These are phyloP conservation scores for Mylabris phalerata DNA, from an alignment of 1,140 invertebrate species.

Conservation along the genomic window DNA sequence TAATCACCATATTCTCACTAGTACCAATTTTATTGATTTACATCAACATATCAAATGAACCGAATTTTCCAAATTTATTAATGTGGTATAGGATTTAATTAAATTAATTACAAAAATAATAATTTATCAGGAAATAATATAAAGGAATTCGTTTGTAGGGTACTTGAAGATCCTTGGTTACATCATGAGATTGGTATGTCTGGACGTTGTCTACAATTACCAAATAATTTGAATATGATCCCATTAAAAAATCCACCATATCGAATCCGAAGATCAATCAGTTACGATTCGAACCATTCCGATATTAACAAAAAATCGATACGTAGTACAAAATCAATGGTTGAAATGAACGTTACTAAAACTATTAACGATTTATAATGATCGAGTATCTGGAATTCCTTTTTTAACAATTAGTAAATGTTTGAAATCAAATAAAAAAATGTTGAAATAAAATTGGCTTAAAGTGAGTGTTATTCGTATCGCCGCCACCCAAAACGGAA, in stretches of 20 bases:
- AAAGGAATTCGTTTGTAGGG: conserved; percentile 25
- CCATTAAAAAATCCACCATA: conserved; percentile 22
- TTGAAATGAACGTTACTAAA: conserved; percentile 3
- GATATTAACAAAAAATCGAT: conserved; percentile 4
- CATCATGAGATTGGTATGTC: conserved; percentile 25
- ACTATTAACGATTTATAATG: conserved; percentile 1
- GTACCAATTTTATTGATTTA: conserved; percentile 21
- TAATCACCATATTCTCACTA: conserved; percentile 19
- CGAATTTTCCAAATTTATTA: conserved; percentile 35
- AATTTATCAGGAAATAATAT: not conserved
- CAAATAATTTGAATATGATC: conserved; percentile 20
- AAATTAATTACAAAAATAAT: not conserved
- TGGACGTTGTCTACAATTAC: conserved; percentile 32
- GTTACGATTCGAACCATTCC: conserved; percentile 24
- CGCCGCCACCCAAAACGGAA: conserved; percentile 4
- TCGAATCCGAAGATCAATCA: conserved; percentile 30
- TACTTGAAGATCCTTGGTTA: conserved; percentile 35
- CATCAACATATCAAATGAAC: conserved; percentile 19
- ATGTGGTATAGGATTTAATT: conserved; percentile 27
- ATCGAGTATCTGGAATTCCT: too few species aligned
- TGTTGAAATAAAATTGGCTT: not conserved
- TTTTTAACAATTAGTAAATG: not conserved
- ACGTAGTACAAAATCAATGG: conserved; percentile 27
- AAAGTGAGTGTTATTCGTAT: too few species aligned
- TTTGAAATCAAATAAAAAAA: not conserved